phyloP scores from a whole-genome alignment of 2,888 invertebrate species.

The Neoitamus cyanurus region DNA sequence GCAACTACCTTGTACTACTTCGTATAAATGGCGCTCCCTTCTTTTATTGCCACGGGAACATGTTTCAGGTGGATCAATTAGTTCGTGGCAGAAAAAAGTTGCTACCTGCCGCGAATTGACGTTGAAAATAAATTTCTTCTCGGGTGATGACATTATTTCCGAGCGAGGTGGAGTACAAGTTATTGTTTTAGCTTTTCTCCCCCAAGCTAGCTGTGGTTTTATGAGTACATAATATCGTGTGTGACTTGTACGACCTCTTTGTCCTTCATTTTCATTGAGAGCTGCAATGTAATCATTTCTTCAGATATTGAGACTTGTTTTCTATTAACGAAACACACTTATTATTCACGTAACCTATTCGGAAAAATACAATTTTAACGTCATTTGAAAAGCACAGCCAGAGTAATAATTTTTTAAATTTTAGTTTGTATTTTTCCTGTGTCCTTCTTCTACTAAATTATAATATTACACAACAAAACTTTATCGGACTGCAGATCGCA shows the following conservation, averaged over 20 bases:
- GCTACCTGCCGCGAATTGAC: not conserved
- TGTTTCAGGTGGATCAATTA: not conserved
- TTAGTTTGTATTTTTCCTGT: too few species aligned
- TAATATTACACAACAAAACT: not conserved
- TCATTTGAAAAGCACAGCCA: too few species aligned
- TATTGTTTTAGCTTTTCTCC: not conserved
- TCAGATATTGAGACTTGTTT: too few species aligned
- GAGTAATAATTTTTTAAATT: too few species aligned
- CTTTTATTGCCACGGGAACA: not conserved
- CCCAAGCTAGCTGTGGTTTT: not conserved
- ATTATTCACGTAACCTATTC: too few species aligned
- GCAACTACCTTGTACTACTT: conserved; percentile 17
- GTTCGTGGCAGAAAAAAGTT: not conserved
- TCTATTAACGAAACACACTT: too few species aligned
- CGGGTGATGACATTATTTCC: not conserved
- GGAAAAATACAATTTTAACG: too few species aligned
- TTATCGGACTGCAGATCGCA: not conserved
- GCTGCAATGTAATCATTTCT: too few species aligned
- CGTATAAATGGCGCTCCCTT: not conserved
- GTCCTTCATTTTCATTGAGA: too few species aligned
- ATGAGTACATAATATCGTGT: not conserved
- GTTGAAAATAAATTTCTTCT: not conserved
- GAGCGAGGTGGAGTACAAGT: not conserved
- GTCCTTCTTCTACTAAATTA: too few species aligned
- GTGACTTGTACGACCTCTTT: not conserved